Evolutionary conservation across 2,113 vertebrate species (phyloP).

Genomic region (Progne subis): DNA sequence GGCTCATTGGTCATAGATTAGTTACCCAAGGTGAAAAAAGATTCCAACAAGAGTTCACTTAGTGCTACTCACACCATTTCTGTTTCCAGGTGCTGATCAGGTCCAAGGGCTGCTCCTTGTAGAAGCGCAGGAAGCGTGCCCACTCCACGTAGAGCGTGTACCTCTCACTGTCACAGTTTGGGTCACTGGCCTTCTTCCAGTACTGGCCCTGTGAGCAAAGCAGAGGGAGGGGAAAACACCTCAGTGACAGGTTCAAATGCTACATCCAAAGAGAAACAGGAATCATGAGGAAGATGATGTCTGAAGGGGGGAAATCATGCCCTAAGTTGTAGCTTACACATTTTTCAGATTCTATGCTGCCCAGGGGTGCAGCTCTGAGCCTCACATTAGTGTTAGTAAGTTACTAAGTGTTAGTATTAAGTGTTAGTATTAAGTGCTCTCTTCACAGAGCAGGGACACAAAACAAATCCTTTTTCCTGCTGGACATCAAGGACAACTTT

Average conservation of each 20-base stretch:
- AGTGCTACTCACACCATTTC: no score
- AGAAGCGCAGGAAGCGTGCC: conserved; percentile 90
- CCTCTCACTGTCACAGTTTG: conserved; percentile 85
- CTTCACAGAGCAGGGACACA: no score
- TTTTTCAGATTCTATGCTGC: neutral
- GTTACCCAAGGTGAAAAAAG: no score
- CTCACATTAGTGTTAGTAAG: neutral
- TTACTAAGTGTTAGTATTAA: no score
- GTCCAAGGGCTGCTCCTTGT: conserved; percentile 94
- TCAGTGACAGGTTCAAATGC: neutral
- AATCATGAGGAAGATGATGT: no score
- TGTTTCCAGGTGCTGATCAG: conserved; percentile 77
- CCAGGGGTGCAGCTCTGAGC: neutral
- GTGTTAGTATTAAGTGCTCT: no score
- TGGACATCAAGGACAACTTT: no score
- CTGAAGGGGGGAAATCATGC: neutral
- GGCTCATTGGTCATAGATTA: no score
- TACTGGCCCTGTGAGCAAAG: conserved; percentile 84
- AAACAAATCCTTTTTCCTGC: no score
- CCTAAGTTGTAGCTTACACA: neutral
- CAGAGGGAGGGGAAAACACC: conserved; percentile 11
- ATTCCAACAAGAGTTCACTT: no score
- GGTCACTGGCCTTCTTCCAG: conserved; percentile 84
- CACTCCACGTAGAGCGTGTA: conserved; percentile 86
- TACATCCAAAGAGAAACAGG: no score